Percentiles rank a stretch among this genome's conserved stretches.
Conservation (phyloP, 2,113 vertebrate genomes). For the Neolamprologus tretocephalus region DNA sequence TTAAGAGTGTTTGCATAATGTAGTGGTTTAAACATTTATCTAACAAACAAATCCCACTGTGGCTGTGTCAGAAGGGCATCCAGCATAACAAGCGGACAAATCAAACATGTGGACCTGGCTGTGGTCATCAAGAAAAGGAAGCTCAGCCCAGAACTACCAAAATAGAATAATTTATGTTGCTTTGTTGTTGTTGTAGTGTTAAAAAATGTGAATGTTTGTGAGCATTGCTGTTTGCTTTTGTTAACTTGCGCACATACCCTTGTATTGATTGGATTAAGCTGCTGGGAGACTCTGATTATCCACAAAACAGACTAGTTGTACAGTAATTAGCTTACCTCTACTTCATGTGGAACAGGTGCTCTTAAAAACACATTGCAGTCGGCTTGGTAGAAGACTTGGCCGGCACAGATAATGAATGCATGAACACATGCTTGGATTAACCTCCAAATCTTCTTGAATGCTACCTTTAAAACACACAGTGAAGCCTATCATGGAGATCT, state of each 20-base stretch:
- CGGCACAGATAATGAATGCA: background rate
- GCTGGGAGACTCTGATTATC: background rate
- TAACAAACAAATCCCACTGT: background rate
- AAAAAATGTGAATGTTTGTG: background rate
- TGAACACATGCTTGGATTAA: background rate
- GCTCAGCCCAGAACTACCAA: background rate
- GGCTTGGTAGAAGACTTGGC: background rate
- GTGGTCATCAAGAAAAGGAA: background rate
- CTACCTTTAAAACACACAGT: background rate
- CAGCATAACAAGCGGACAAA: background rate
- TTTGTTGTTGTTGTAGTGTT: background rate
- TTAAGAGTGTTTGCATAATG: background rate
- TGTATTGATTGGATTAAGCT: background rate
- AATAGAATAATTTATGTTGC: background rate
- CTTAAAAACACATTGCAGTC: background rate
- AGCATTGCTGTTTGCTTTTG: background rate
- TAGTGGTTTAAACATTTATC: background rate
- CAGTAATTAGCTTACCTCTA: background rate
- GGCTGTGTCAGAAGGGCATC: background rate
- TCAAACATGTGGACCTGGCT: background rate
- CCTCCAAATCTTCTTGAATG: background rate
- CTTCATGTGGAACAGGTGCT: background rate
- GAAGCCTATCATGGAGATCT: conserved; percentile 1
- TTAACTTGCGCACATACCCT: background rate
- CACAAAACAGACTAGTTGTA: background rate